Evolutionary conservation across 1,140 invertebrate genomes (phyloP).

Genomic region (Calycopis cecrops): DNA sequence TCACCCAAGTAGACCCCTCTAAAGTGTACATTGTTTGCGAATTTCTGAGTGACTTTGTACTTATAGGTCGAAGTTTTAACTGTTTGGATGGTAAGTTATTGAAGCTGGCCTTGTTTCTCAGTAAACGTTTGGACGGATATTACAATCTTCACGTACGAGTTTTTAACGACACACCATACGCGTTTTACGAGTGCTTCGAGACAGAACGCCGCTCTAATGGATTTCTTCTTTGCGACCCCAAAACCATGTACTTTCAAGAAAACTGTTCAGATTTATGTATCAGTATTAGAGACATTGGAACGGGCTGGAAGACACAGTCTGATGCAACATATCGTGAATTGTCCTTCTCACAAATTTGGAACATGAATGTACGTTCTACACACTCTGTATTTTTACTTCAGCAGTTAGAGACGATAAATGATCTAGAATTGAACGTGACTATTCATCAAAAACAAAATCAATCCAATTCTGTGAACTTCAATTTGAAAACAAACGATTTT

Average conservation of each 20-base stretch:
- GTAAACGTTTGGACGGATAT: constrained; percentile 77
- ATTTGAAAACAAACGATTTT: constrained; percentile 68
- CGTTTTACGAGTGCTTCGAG: constrained; percentile 86
- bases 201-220: constrained; percentile 89
- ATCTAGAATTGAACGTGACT: constrained; percentile 62
- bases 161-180: constrained; percentile 93
- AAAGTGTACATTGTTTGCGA: constrained; percentile 94
- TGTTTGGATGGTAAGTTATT: constrained; percentile 82
- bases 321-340: constrained; percentile 92
- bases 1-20: constrained; percentile 91
- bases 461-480: constrained; percentile 66
- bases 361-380: constrained; percentile 83
- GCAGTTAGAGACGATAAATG: constrained; percentile 72
- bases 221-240: constrained; percentile 90
- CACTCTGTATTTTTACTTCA: constrained; percentile 92
- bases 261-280: constrained; percentile 90
- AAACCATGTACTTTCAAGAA: constrained; percentile 91
- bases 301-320: constrained; percentile 89
- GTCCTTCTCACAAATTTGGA: constrained; percentile 92
- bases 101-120: constrained; percentile 89
- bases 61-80: constrained; percentile 87
- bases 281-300: constrained; percentile 61
- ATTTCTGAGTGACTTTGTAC: constrained; percentile 88
- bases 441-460: constrained; percentile 70
- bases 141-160: constrained; percentile 79